phyloP scores from a whole-genome alignment of 2,888 invertebrate species.

The Aspidiotus rigidus region DNA sequence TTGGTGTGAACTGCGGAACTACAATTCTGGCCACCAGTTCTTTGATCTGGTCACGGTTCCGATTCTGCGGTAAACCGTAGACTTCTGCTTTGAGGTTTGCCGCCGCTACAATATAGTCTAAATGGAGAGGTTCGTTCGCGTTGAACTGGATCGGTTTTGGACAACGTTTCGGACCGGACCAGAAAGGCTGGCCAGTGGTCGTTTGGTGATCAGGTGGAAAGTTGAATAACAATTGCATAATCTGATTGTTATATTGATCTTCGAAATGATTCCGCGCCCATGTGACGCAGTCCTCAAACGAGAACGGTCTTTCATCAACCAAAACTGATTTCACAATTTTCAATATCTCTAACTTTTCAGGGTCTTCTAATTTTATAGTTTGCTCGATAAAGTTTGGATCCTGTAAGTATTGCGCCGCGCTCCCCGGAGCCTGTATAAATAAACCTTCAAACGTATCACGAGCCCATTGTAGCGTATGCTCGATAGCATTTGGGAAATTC shows the following conservation, averaged over 20 bases:
- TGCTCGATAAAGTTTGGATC: constrained; percentile 79
- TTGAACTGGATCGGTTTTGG: constrained; percentile 71
- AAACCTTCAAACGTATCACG: constrained; percentile 87
- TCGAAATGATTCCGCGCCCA: constrained; percentile 80
- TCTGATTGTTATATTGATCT: constrained; percentile 88
- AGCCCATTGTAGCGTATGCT: constrained; percentile 88
- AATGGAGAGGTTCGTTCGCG: constrained; percentile 60
- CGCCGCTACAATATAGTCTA: constrained; percentile 83
- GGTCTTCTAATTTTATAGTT: constrained; percentile 74
- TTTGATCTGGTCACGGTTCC: constrained; percentile 59
- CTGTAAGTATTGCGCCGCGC: constrained; percentile 69
- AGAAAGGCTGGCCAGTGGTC: constrained; percentile 83
- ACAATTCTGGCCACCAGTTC: constrained; percentile 54
- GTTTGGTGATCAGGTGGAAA: constrained; percentile 89
- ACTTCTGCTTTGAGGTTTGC: constrained; percentile 84
- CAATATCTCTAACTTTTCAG: constrained; percentile 76
- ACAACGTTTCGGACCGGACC: constrained; percentile 96
- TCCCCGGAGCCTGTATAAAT: constrained; percentile 81
- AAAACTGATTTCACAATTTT: constrained; percentile 77
- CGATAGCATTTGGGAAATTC: constrained; percentile 99
- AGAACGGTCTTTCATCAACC: constrained; percentile 71
- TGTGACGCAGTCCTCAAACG: constrained; percentile 72
- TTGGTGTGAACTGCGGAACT: constrained; percentile 83
- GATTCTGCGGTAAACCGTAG: constrained; percentile 65
- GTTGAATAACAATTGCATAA: constrained; percentile 89